Conservation (phyloP, 2,797 vertebrate genomes). For the Anabacerthia variegaticeps region DNA sequence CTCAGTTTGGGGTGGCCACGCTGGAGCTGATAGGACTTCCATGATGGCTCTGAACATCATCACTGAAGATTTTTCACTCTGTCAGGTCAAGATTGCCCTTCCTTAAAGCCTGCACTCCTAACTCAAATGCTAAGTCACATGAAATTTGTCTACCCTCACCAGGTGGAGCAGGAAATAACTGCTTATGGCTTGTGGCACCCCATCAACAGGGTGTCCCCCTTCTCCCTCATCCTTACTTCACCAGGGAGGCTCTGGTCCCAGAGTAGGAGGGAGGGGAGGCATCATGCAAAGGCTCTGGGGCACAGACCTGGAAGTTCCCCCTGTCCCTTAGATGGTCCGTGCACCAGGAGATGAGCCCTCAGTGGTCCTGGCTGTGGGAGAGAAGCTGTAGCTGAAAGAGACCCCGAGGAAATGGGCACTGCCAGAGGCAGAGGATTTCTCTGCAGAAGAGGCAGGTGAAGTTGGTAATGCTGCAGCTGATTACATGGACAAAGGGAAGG, state of each 20-base stretch:
- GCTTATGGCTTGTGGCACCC: neutral
- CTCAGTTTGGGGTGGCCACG: neutral
- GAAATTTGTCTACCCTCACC: accelerated
- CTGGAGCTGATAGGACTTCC: neutral
- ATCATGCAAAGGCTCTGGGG: accelerated
- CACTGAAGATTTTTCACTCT: neutral
- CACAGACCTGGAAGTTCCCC: neutral
- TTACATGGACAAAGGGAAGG: neutral
- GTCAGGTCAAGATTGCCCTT: neutral
- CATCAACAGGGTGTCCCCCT: neutral
- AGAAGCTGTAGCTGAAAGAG: neutral
- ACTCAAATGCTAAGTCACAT: neutral
- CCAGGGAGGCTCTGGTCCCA: neutral
- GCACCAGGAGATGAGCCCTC: neutral
- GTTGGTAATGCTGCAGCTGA: accelerated
- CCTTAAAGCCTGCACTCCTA: neutral
- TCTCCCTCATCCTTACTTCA: neutral
- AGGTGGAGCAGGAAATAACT: neutral
- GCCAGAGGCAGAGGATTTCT: neutral
- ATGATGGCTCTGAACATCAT: neutral
- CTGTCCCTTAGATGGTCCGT: neutral
- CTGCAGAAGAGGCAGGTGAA: neutral
- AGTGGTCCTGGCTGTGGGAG: neutral
- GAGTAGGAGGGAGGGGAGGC: neutral
- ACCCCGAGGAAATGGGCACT: neutral